Base-by-base conservation (phyloP, 2,797 vertebrate species). In the Semaprochilodus insignis region DNA sequence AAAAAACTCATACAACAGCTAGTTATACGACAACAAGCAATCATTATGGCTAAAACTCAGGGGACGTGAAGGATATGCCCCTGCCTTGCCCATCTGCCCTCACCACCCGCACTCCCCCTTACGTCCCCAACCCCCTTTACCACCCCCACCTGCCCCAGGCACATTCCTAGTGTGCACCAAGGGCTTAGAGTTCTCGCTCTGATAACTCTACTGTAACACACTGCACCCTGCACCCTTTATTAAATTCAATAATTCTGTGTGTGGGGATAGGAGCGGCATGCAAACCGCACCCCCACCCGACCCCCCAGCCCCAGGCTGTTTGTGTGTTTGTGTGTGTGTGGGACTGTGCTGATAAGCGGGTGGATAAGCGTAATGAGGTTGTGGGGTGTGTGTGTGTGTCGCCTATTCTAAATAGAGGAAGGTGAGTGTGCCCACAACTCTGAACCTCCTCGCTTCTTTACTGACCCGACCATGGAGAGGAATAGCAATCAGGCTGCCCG, bases 331-430 rank as follows among this genome's bases (percentile, higher is more conserved):
- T 86, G 89, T 91, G 87, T 91, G 36, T 44, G 34, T 21, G 65
- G 66, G 66, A 83, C 80, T 82, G 87, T 85, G 34, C 84, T 60
- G 92, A 94, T 94, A 93, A 93, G 87, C 85, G 85, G 85, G 86
- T 65, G 87, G 93, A 93, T 93, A 93, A 92, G 90, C 87, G 89
- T 91, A 92, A 93, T 92, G 91, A 91, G 83, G 84, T 92, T 92
- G 92, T 48, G 90, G 90, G 60, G 25, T 23, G 25, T 14, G 60
- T 25, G 23, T 63, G 23, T 27, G 23, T 89, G 92, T 69, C 83
- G 88, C 91, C 91, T 81, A 89, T 86, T 92, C 88, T 93, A 91
- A 94, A 90, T 88, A 80, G 85, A 51, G 88, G 88, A 90, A 85
- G 88, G 79, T 78, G 88, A 92, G 90, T 93, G 87, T 91, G 85